Evolutionary conservation across 2,888 invertebrate genomes (phyloP).

Genomic region (Mylabris sibirica): DNA sequence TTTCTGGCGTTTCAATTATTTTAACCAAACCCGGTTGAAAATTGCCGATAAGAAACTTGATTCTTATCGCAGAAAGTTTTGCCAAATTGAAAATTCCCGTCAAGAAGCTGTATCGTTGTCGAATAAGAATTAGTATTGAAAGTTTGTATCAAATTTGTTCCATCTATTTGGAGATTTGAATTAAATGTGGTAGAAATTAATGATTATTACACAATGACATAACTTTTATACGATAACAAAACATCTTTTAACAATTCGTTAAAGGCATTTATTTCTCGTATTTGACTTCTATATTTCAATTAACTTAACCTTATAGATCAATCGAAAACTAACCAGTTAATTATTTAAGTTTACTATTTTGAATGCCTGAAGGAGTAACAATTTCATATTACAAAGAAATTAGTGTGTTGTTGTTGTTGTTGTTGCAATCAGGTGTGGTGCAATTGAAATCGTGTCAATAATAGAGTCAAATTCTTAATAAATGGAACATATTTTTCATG

Average conservation of each 20-base stretch:
- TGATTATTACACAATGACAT: neutral
- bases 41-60: too few relatives aligned
- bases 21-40: too few relatives aligned
- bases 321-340: slow-evolving; percentile 21
- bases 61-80: too few relatives aligned
- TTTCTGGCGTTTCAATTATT: too few relatives aligned
- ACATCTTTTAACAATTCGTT: neutral
- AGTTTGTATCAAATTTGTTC: neutral
- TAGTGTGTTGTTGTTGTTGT: slow-evolving; percentile 7
- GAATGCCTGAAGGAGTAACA: slow-evolving; percentile 17
- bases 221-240: slow-evolving; percentile 22
- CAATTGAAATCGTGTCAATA: slow-evolving; percentile 20
- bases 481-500: neutral
- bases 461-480: slow-evolving; percentile 18
- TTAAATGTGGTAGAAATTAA: neutral
- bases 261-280: slow-evolving; percentile 13
- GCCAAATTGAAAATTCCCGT: too few relatives aligned
- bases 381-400: slow-evolving; percentile 20
- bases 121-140: too few relatives aligned
- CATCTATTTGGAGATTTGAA: neutral
- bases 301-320: slow-evolving; percentile 20
- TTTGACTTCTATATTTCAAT: slow-evolving; percentile 26
- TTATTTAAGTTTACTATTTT: slow-evolving; percentile 19
- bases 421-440: slow-evolving; percentile 20
- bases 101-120: too few relatives aligned